Conservation (phyloP, 2,888 invertebrate species). For the Stenodema calcarata region DNA sequence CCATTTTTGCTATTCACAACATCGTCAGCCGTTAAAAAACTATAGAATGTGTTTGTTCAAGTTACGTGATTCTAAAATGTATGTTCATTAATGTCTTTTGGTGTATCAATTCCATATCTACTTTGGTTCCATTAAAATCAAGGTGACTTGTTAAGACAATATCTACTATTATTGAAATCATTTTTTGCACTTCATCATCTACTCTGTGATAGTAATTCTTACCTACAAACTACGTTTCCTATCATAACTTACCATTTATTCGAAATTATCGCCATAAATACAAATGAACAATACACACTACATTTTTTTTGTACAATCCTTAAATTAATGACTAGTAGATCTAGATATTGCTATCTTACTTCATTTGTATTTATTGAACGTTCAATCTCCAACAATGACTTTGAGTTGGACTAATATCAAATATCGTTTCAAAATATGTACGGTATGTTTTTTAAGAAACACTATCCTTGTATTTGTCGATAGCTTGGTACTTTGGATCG, state of each 20-base stretch:
- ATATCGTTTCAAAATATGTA: not conserved
- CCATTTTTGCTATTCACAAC: not conserved
- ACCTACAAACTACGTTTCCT: not conserved
- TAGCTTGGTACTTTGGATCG: no score
- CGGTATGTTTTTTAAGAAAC: not conserved
- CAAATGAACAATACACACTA: not conserved
- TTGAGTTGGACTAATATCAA: not conserved
- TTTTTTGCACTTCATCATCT: not conserved
- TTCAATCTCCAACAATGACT: not conserved
- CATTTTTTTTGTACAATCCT: not conserved
- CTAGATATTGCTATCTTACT: not conserved
- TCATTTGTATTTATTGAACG: not conserved
- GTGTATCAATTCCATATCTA: not conserved
- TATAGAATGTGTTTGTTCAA: not conserved
- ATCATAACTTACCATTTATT: not conserved
- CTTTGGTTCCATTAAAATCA: not conserved
- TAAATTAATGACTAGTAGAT: constrained; percentile 11
- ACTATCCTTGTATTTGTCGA: not conserved
- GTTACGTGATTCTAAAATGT: not conserved
- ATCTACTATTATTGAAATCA: not conserved
- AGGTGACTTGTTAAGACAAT: not conserved
- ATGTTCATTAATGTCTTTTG: not conserved
- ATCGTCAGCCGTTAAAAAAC: not conserved
- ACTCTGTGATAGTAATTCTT: not conserved
- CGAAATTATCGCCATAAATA: constrained; percentile 31